phyloP scores from a whole-genome alignment of 2,113 vertebrate genomes.

The Oriolus oriolus region DNA sequence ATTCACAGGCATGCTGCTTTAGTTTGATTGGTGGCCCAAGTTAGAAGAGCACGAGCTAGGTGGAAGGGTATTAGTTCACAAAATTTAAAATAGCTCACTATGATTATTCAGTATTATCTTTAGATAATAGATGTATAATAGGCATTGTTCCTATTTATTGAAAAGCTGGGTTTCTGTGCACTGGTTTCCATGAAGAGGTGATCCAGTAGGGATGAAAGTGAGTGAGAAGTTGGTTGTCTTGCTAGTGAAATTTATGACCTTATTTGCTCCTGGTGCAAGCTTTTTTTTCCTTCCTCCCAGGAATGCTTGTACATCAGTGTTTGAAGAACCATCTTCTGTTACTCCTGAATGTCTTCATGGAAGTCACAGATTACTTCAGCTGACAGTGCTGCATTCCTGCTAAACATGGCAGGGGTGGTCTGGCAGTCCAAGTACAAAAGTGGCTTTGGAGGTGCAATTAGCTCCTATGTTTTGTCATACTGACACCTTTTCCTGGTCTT shows the following conservation, averaged over 20 bases:
- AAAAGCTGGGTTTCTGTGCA: background rate
- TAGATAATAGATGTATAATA: background rate
- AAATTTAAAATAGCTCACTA: background rate
- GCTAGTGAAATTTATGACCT: background rate
- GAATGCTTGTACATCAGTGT: background rate
- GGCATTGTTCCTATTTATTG: background rate
- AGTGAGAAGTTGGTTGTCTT: background rate
- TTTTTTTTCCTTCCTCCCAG: too few species aligned
- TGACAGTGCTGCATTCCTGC: background rate
- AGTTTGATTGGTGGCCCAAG: background rate
- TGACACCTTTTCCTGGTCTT: too few species aligned
- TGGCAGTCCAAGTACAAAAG: background rate
- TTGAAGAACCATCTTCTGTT: background rate
- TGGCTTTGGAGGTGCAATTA: background rate
- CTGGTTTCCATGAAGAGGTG: background rate
- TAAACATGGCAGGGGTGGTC: fast-evolving
- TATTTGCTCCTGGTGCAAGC: background rate
- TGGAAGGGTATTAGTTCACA: background rate
- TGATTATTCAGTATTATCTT: background rate
- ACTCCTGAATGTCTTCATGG: background rate
- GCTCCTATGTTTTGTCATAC: background rate
- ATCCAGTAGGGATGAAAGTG: background rate
- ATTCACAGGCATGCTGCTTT: background rate
- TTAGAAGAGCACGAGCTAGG: background rate
- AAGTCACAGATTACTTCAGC: background rate